These are phyloP conservation scores for Philopedon plagiatum DNA, from an alignment of 2,888 invertebrate genomes.

Conservation along the genomic window DNA sequence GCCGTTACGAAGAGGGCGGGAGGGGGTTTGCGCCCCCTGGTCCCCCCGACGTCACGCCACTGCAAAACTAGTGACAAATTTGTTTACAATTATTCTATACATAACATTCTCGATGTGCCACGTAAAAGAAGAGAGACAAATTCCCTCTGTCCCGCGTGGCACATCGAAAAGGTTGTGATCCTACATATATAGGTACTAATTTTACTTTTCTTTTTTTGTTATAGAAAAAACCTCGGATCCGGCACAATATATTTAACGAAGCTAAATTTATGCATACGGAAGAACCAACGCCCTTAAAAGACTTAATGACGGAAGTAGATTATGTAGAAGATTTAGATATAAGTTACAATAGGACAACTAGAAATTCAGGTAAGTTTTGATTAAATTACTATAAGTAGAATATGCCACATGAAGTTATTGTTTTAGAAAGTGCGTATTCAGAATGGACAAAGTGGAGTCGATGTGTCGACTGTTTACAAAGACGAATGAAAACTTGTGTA, in stretches of 20 bases:
- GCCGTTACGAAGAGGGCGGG: too few species aligned
- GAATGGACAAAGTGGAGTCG: slow-evolving; percentile 65
- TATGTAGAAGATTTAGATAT: slow-evolving; percentile 20
- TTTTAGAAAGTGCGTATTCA: slow-evolving; percentile 45
- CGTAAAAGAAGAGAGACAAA: too few species aligned
- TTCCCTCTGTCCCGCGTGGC: too few species aligned
- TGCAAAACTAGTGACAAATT: too few species aligned
- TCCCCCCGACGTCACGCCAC: too few species aligned
- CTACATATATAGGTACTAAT: too few species aligned
- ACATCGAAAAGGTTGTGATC: too few species aligned
- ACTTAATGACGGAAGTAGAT: slow-evolving; percentile 24
- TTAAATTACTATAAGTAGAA: background rate
- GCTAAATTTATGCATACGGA: background rate
- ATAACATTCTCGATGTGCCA: too few species aligned
- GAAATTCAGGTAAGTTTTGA: slow-evolving; percentile 14
- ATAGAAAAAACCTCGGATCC: slow-evolving; percentile 9
- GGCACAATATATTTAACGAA: slow-evolving; percentile 9
- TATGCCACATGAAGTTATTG: background rate
- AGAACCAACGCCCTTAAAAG: slow-evolving; percentile 23
- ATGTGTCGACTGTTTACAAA: slow-evolving; percentile 72
- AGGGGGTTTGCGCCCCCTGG: too few species aligned
- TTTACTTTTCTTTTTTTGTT: slow-evolving; percentile 1
- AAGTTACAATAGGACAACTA: slow-evolving; percentile 1
- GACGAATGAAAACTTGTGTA: slow-evolving; percentile 83
- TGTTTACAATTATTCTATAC: too few species aligned